A percentile compares a stretch with the other conserved stretches of the same genome.
phyloP scores from a whole-genome alignment of 2,113 vertebrate genomes.

The Dipodomys stephensi region DNA sequence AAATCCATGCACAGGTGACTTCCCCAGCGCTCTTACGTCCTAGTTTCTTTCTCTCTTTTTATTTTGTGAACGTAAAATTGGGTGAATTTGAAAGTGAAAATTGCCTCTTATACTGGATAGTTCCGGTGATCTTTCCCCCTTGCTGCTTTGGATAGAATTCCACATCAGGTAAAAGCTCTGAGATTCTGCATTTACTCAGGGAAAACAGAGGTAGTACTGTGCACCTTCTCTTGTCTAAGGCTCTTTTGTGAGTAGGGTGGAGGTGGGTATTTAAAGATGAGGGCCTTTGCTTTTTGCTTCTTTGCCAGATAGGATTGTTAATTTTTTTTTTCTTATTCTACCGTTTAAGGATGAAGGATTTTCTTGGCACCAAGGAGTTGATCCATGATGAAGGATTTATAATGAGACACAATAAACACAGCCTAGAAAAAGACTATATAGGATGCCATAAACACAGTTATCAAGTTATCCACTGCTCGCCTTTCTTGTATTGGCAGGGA shows the following conservation, averaged over 20 bases:
- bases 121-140: background rate
- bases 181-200: background rate
- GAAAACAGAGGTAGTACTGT: background rate
- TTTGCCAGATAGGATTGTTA: background rate
- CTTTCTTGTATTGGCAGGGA: background rate
- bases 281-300: background rate
- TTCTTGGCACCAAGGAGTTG: background rate
- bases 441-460: background rate
- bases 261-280: background rate
- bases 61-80: background rate
- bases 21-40: background rate
- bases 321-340: background rate
- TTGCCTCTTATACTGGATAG: background rate
- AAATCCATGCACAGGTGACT: background rate
- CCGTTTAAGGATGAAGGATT: background rate
- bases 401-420: background rate
- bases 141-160: background rate
- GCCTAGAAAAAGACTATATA: too few species aligned
- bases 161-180: too few species aligned
- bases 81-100: background rate
- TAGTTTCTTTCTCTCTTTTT: background rate
- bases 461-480: background rate
- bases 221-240: background rate
- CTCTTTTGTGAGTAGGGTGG: background rate
- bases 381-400: background rate